Percentiles rank a stretch among this genome's conserved stretches.
Conservation (phyloP, 2,888 invertebrate genomes). For the Gymnoscelis rufifasciata region DNA sequence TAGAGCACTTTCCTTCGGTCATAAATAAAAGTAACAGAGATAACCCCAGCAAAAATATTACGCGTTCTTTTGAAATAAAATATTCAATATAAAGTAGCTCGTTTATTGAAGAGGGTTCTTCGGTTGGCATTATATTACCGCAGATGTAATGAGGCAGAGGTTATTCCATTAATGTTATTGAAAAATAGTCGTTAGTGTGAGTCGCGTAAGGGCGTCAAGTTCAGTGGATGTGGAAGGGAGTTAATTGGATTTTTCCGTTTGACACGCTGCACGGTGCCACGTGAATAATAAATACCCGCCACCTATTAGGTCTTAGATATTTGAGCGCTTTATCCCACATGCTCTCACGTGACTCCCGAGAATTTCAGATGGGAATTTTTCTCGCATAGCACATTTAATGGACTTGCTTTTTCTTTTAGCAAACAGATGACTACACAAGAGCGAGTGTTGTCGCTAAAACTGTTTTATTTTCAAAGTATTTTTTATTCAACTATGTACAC, state of each 20-base stretch:
- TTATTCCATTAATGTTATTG: constrained; percentile 64
- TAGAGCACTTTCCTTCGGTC: constrained; percentile 16
- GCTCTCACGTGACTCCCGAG: constrained; percentile 23
- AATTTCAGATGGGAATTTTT: constrained; percentile 15
- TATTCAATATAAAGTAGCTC: constrained; percentile 30
- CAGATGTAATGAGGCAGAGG: constrained; percentile 42
- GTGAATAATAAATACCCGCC: constrained; percentile 65
- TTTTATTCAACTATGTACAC: too few species aligned
- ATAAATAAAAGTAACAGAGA: constrained; percentile 27
- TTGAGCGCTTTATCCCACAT: constrained; percentile 40
- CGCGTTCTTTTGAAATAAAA: constrained; percentile 31
- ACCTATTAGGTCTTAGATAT: constrained; percentile 39
- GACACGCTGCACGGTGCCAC: constrained; percentile 59
- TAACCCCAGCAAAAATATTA: constrained; percentile 23
- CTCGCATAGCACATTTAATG: background rate
- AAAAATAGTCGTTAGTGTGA: constrained; percentile 62
- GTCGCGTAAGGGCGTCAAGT: constrained; percentile 45
- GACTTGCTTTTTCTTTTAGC: background rate
- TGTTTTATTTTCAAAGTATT: too few species aligned
- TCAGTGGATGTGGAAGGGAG: constrained; percentile 56
- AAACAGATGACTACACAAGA: too few species aligned
- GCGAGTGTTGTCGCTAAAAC: too few species aligned
- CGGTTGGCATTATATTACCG: constrained; percentile 33
- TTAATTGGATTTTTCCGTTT: constrained; percentile 77
- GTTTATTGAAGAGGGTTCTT: constrained; percentile 30